Base-by-base conservation (phyloP, 1,140 invertebrate species). In the Phymorhynchus buccinoides region DNA sequence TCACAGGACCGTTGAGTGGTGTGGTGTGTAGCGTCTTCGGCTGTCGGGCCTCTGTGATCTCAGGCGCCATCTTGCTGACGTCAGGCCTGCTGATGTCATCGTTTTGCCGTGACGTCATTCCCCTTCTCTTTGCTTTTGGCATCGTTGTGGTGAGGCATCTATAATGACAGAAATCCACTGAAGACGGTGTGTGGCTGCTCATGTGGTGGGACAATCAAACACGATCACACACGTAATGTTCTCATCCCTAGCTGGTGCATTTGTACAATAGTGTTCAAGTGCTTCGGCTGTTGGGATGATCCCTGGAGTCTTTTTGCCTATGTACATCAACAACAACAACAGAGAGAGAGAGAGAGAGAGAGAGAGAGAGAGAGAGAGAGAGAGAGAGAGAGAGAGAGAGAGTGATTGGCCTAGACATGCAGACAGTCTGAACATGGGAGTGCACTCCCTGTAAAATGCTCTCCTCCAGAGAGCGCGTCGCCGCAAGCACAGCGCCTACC, bases 41-140 rank as follows among this genome's bases (percentile, higher is more conserved):
- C 30, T 85, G 84, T 37, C 84, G 84, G 4, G 37, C 56, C 1
- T 85, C 84, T 0, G 84, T 85, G 30, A 85, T 85, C 52, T 30
- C 62, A 32, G 84, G 84, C n/a, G 78, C 4, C 35, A 39, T 41
- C 14, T 44, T 85, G 16, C 18, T 85, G 37, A 39, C 84, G 7
- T 16, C 56, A 7, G 84, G 84, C 16, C 78, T 85, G 18, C 35
- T 79, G 22, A 16, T 80, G 48, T 68, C 52, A 37, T 68, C 75
- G 14, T 85, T 85, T 44, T 56, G n/a, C 37, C 14, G 48, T 44
- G 52, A 30, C 56, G 12, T 85, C 18, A 56, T 16, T 1, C 7
- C 62, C 1, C 78, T 85, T 2, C 52, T 85, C 3, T 30, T 85
- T 12, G 56, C 78, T 48, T 68, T 85, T n/a, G 84, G 84, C n/a